Conservation (phyloP, 2,113 vertebrate species). For the Delphinus delphis region DNA sequence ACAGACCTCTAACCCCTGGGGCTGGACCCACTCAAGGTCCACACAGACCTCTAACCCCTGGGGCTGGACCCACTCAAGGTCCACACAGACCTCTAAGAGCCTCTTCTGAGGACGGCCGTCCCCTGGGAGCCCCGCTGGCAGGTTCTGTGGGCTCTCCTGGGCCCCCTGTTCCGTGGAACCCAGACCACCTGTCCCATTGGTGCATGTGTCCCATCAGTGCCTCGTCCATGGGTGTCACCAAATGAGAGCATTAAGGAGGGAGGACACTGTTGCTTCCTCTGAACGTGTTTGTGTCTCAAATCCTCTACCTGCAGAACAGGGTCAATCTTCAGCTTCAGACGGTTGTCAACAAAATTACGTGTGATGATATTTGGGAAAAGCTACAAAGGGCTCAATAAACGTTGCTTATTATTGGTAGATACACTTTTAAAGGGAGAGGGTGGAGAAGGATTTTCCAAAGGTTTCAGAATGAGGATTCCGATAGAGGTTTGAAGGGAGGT, state of each 20-base stretch:
- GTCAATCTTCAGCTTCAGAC: rapidly evolving
- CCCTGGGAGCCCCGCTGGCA: rapidly evolving
- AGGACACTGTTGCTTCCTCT: not conserved
- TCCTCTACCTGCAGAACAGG: not conserved
- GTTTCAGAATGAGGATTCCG: not conserved
- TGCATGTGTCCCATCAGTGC: rapidly evolving
- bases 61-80: not conserved
- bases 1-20: no score
- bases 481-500: not conserved
- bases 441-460: not conserved
- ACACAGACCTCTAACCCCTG: not conserved
- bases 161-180: not conserved
- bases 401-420: not conserved
- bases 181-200: no score
- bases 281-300: not conserved
- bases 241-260: not conserved
- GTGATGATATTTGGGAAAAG: not conserved
- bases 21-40: not conserved
- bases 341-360: rapidly evolving
- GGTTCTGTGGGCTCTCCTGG: not conserved
- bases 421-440: not conserved
- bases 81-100: not conserved
- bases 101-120: rapidly evolving
- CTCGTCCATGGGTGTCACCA: not conserved
- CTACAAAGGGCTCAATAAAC: not conserved